Evolutionary conservation across 2,797 vertebrate genomes (phyloP).

Genomic region (Anableps anableps): DNA sequence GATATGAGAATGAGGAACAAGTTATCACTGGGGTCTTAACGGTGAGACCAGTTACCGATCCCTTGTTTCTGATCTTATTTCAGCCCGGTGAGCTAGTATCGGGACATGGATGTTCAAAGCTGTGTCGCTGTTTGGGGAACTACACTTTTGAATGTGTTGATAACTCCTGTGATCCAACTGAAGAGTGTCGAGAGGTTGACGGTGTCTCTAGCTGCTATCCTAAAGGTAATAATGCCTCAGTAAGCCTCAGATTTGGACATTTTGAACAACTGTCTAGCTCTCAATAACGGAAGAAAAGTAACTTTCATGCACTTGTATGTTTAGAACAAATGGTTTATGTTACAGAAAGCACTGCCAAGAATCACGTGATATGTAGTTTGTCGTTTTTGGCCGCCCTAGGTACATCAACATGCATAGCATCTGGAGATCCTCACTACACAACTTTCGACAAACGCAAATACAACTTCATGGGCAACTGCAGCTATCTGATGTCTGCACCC

Average conservation of each 20-base stretch:
- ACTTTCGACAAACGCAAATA: conserved; percentile 80
- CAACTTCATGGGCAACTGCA: conserved; percentile 86
- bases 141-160: conserved; percentile 81
- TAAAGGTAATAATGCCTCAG: conserved; percentile 71
- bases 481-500: conserved; percentile 77
- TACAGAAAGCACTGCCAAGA: background rate
- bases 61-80: conserved; percentile 11
- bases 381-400: conserved; percentile 37
- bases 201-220: conserved; percentile 78
- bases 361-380: background rate
- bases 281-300: background rate
- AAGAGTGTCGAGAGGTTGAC: conserved; percentile 78
- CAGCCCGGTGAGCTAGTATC: conserved; percentile 74
- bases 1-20: background rate
- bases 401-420: conserved; percentile 73
- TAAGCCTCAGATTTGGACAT: background rate
- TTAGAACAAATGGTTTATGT: background rate
- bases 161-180: conserved; percentile 76
- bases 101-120: conserved; percentile 77
- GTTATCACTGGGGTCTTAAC: background rate
- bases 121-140: conserved; percentile 81
- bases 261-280: background rate
- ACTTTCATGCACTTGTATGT: background rate
- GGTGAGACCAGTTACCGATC: background rate
- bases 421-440: conserved; percentile 83